Base-by-base conservation (phyloP, 2,888 invertebrate species). In the Melikaiella ostensackeni region DNA sequence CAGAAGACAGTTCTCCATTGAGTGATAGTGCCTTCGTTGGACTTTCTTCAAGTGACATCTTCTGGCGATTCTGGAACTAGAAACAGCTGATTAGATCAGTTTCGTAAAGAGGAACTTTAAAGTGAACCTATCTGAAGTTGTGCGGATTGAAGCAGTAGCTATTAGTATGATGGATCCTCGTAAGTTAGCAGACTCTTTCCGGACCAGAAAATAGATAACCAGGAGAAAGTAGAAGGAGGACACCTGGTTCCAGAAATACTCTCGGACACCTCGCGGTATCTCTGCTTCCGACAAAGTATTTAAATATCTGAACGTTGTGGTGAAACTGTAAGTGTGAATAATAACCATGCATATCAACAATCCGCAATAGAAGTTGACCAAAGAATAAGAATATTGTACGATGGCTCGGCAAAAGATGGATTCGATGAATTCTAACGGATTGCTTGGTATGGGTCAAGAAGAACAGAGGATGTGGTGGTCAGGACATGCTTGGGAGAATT, bases 401-500 rank as follows among this genome's bases (percentile, higher is more conserved):
- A 70, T 70, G 70, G 19, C 70, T 19, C 50, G 70, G n/a, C 50
- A 70, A 13, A 70, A 70, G 50, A 27, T 70, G 11, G 30, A 70
- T 59, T 27, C 59, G 16, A 59, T 59, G 6, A 27, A 59, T 59
- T 59, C 27, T 42, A 66, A 66, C 24, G 66, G 66, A 66, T 46
- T 66, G 30, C 66, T 66, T 46, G 33, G n/a, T n/a, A 46, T 70
- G 19, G 33, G 64, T 30, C 42, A 63, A 77, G 66, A 74, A 3
- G 79, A 80, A 50, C 76, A 81, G 80, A 73, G 82, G 80, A 74
- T 80, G 24, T 88, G 88, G 85, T 85, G 85, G 85, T 84, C 84
- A 9, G 81, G 85, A 13, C 86, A 84, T 38, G 84, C 83, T 55
- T 89, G 89, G 89, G 86, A 88, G 35, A 79, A 84, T 74, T 88